phyloP scores from a whole-genome alignment of 1,140 invertebrate species.

The Polypedilum pembai region DNA sequence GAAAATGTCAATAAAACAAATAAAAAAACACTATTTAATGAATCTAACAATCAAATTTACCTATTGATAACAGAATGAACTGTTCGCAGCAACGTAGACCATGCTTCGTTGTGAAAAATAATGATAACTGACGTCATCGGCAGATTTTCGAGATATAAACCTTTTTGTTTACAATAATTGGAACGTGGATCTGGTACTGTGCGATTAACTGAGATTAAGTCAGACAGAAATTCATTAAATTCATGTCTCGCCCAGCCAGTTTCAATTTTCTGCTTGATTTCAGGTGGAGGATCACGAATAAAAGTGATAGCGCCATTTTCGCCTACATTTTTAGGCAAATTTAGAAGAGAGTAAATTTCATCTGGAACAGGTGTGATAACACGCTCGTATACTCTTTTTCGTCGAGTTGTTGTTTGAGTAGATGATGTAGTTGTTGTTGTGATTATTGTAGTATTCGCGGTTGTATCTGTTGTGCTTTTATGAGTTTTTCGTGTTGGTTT shows the following conservation, averaged over 20 bases:
- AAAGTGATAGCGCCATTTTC: not conserved
- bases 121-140: conserved; percentile 63
- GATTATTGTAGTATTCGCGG: too few relatives aligned
- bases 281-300: not conserved
- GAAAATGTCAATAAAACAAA: too few relatives aligned
- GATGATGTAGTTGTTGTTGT: too few relatives aligned
- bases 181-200: conserved; percentile 68
- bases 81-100: conserved; percentile 67
- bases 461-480: too few relatives aligned
- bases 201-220: conserved; percentile 72
- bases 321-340: not conserved
- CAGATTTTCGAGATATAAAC: conserved; percentile 38
- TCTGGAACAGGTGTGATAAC: not conserved
- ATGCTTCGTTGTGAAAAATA: conserved; percentile 77
- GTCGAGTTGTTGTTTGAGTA: too few relatives aligned
- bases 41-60: not conserved
- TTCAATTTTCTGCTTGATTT: conserved; percentile 30
- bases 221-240: conserved; percentile 77
- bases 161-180: conserved; percentile 48
- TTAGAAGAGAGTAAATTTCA: not conserved
- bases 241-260: conserved; percentile 46
- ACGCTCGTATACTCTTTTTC: too few relatives aligned
- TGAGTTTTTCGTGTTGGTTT: too few relatives aligned
- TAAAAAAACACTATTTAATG: too few relatives aligned
- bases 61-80: conserved; percentile 66